phyloP scores from a whole-genome alignment of 2,797 vertebrate species.

The Syndactyla subalaris region DNA sequence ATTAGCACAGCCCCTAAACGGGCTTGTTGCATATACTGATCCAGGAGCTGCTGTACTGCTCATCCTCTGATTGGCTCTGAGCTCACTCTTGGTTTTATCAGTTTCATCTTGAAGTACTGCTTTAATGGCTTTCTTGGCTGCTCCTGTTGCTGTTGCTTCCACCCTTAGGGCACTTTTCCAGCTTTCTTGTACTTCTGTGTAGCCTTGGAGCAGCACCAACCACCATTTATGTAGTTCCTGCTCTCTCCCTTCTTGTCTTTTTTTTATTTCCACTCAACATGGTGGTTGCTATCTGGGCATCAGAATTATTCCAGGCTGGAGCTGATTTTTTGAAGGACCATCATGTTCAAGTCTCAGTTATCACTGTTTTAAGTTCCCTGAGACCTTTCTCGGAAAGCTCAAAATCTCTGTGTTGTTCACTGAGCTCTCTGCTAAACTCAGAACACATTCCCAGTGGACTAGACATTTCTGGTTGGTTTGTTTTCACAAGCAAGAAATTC shows the following conservation, averaged over 20 bases:
- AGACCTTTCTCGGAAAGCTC: not conserved
- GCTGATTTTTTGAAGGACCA: not conserved
- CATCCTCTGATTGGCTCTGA: not conserved
- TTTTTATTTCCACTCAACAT: not conserved
- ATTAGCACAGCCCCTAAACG: not conserved
- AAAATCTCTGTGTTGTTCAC: not conserved
- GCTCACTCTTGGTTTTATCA: not conserved
- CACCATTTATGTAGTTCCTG: not conserved
- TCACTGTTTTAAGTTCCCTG: not conserved
- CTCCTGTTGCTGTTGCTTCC: not conserved
- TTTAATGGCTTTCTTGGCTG: slow-evolving; percentile 1
- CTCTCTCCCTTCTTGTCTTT: not conserved
- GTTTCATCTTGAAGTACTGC: not conserved
- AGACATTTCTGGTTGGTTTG: not conserved
- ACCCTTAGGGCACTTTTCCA: not conserved
- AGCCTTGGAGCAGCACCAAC: not conserved
- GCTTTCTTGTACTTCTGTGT: not conserved
- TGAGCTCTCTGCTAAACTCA: not conserved
- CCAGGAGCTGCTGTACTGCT: not conserved
- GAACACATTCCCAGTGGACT: not conserved
- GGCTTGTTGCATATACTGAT: not conserved
- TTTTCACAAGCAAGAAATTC: not conserved
- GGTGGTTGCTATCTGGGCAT: not conserved
- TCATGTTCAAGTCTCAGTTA: not conserved
- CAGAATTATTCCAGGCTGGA: not conserved